Percentiles rank a stretch among this genome's conserved stretches.
These are phyloP conservation scores for Drosophila phalerata DNA, from an alignment of 2,888 invertebrate species.

Conservation along the genomic window DNA sequence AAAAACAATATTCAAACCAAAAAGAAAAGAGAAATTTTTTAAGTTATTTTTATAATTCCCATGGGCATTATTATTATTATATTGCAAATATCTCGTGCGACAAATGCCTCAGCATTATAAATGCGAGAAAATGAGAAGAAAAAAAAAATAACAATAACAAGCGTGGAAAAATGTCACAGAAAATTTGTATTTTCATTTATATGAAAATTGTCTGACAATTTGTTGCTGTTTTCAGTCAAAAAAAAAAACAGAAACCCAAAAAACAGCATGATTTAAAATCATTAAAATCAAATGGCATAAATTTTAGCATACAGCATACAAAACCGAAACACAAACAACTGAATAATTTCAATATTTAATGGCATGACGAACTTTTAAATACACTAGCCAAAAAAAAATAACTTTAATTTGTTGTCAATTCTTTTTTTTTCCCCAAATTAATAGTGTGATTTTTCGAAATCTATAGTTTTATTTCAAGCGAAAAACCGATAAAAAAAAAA, in stretches of 20 bases:
- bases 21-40: conserved; percentile 39
- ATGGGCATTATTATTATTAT: conserved; percentile 43
- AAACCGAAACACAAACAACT: conserved; percentile 21
- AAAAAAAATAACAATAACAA: conserved; percentile 39
- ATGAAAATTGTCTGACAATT: conserved; percentile 40
- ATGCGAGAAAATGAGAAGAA: conserved; percentile 40
- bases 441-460: not conserved
- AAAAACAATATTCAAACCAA: conserved; percentile 23
- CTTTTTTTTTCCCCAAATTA: not conserved
- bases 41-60: conserved; percentile 64
- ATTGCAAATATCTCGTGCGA: conserved; percentile 72
- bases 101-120: conserved; percentile 69
- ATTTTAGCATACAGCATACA: conserved; percentile 27
- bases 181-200: conserved; percentile 44
- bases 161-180: conserved; percentile 46
- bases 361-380: not conserved
- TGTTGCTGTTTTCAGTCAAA: conserved; percentile 24
- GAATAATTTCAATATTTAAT: not conserved
- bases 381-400: not conserved
- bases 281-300: conserved; percentile 50
- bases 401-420: not conserved
- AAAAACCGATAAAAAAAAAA: not conserved
- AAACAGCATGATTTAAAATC: conserved; percentile 52
- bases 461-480: not conserved
- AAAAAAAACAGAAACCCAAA: too few relatives aligned